These are phyloP conservation scores for Nasonia giraulti DNA, from an alignment of 1,140 invertebrate genomes.

Conservation along the genomic window DNA sequence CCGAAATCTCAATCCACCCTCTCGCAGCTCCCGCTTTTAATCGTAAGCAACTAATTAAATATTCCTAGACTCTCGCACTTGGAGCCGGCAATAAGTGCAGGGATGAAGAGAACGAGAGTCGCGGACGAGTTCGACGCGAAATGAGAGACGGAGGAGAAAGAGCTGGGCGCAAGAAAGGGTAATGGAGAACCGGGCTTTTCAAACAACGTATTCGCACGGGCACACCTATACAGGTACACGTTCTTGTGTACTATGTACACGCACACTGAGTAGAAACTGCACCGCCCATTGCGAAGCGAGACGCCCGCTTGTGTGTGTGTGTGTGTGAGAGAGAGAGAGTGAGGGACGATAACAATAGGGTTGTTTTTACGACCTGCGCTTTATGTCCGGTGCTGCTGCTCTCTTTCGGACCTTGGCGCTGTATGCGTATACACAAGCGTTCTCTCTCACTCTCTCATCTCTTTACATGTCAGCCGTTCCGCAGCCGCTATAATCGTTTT, in stretches of 20 bases:
- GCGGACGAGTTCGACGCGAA: not conserved
- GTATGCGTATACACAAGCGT: not conserved
- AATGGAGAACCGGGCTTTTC: not conserved
- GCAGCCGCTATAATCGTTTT: slow-evolving; percentile 20
- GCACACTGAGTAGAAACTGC: not conserved
- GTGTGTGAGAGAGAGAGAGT: slow-evolving; percentile 23
- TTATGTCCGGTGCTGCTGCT: slow-evolving; percentile 49
- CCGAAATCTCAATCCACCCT: too few species aligned
- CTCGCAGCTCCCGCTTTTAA: not conserved
- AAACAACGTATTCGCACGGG: not conserved
- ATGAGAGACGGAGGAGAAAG: not conserved
- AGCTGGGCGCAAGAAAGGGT: not conserved
- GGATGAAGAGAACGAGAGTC: not conserved
- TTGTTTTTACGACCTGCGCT: slow-evolving; percentile 69
- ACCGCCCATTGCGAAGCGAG: slow-evolving; percentile 65
- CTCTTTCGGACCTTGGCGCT: slow-evolving; percentile 33
- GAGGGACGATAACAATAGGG: slow-evolving; percentile 67
- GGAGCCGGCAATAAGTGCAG: too few species aligned
- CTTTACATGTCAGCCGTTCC: not conserved
- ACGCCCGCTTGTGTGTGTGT: slow-evolving; percentile 34
- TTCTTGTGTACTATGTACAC: not conserved
- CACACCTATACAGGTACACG: not conserved
- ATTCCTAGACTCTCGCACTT: not conserved
- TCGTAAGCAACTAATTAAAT: slow-evolving; percentile 23
- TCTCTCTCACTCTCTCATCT: slow-evolving; percentile 34